A percentile compares a stretch with the other conserved stretches of the same genome.
phyloP scores from a whole-genome alignment of 2,888 invertebrate species.

The Dendrolimus pini region DNA sequence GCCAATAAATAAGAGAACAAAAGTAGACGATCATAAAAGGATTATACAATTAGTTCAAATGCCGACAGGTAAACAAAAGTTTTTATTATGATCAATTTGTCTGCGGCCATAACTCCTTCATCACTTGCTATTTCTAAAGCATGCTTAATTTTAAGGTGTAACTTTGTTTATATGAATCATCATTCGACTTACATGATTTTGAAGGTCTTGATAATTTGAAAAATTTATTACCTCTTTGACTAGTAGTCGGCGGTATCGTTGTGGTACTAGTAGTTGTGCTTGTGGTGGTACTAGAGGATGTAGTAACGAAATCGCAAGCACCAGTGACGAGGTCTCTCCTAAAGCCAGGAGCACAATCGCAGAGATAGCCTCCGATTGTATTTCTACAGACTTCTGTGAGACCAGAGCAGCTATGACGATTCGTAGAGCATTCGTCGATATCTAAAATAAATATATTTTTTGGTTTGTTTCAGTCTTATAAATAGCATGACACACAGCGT shows the following conservation, averaged over 20 bases:
- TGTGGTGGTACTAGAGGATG: conserved; percentile 31
- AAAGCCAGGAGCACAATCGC: conserved; percentile 89
- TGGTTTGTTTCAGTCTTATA: too few relatives aligned
- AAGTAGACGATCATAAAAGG: too few relatives aligned
- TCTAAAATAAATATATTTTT: conserved; percentile 60
- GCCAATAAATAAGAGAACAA: too few relatives aligned
- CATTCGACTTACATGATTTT: too few relatives aligned
- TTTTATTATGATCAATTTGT: background rate
- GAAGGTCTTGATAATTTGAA: too few relatives aligned
- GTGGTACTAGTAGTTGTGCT: conserved; percentile 19
- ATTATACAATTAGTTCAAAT: too few relatives aligned
- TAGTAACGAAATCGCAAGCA: conserved; percentile 37
- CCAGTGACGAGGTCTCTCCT: conserved; percentile 75
- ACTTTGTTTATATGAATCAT: too few relatives aligned
- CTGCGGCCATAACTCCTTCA: too few relatives aligned
- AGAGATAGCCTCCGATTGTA: conserved; percentile 89
- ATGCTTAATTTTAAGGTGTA: too few relatives aligned
- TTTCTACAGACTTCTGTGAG: conserved; percentile 84
- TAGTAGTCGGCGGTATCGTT: conserved; percentile 20
- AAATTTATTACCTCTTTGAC: conserved; percentile 18
- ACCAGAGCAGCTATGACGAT: conserved; percentile 74
- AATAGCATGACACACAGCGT: too few relatives aligned
- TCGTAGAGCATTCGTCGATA: conserved; percentile 84
- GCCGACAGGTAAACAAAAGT: background rate
- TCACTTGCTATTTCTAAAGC: too few relatives aligned